Conservation (phyloP, 2,113 vertebrate species). For the Nipponia nippon region DNA sequence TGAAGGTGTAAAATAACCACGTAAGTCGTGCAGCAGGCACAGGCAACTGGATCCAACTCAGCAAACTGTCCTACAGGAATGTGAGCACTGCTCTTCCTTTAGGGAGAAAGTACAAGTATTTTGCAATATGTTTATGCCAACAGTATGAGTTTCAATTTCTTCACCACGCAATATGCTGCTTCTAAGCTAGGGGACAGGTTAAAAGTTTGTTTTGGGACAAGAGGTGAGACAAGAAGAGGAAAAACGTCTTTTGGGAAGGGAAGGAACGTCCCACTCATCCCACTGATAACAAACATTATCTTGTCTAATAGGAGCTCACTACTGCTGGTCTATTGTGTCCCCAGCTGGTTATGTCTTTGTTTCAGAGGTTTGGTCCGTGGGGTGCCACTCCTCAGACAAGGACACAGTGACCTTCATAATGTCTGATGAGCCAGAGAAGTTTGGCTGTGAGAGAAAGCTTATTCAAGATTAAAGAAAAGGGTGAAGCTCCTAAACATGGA, state of each 20-base stretch:
- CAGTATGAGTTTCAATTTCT: not conserved
- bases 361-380: not conserved
- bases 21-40: not conserved
- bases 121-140: not conserved
- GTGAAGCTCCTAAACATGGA: not conserved
- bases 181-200: not conserved
- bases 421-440: not conserved
- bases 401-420: fast-evolving
- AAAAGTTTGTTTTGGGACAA: not conserved
- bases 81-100: not conserved
- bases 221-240: not conserved
- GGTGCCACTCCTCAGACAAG: not conserved
- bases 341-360: not conserved
- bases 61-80: not conserved
- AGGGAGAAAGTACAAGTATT: not conserved
- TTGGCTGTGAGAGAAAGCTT: not conserved
- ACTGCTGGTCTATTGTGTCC: not conserved
- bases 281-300: not conserved
- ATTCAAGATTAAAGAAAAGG: not conserved
- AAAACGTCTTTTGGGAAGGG: not conserved
- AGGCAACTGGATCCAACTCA: fast-evolving
- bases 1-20: fast-evolving
- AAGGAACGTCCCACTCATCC: not conserved
- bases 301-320: not conserved
- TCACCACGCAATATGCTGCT: not conserved